Base-by-base conservation (phyloP, 2,113 vertebrate genomes). In the Prochilodus magdalenae region DNA sequence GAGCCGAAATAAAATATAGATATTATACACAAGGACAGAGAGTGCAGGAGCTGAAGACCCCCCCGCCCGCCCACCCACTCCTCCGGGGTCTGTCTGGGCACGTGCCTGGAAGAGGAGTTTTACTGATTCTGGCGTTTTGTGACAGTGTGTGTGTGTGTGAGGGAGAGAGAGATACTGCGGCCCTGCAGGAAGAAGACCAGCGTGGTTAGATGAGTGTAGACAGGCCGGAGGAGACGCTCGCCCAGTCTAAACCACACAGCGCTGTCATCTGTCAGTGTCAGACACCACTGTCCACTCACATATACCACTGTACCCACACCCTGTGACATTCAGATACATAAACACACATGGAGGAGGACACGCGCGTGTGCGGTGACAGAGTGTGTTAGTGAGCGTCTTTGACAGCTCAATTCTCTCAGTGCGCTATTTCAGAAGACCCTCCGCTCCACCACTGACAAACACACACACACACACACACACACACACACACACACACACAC, bases 231-330 rank as follows among this genome's bases (percentile, higher is more conserved):
- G 86, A 87, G 86, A 84, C 85, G 85, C 84, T 83, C 80, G 55
- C 84, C 65, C 84, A 83, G 76, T 79, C 84, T 79, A 49, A 86
- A 89, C 78, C 33, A 84, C 86, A 84, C 87, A 90, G 76, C 85
- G 79, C 55, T n/a, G 74, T 85, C 87, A 90, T 93, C 92, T 85
- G 90, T 94, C 91, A 92, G 86, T 88, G 91, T 92, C 89, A 89
- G 30, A 27, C 83, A 89, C 86, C 81, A 83, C 85, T 81, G 71
- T 73, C 73, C 4, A 79, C 81, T 74, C 71, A 86, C 75, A 88
- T 75, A 60, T 40, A 49, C 29, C 2, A n/a, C 4, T 44, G 8
- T n/a, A 24, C 30, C 13, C 12, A 60, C 27, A 51, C 49, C 40
- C 36, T 15, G 24, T 60, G 57, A 26, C 24, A 60, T 60, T 60